Conservation (phyloP, 1,140 invertebrate species). For the Achroia grisella region DNA sequence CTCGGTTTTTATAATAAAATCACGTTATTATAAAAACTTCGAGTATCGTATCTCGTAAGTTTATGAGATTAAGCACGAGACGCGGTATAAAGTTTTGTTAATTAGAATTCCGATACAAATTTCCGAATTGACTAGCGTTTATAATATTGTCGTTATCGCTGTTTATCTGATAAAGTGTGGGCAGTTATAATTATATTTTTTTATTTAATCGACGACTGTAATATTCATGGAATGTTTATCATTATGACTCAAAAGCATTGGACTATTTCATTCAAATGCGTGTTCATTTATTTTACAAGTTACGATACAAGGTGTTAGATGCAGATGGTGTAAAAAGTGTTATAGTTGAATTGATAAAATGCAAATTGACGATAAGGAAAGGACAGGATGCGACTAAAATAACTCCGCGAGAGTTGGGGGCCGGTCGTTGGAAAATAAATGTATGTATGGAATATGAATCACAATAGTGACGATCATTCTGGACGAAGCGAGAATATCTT, state of each 20-base stretch:
- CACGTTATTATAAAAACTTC: conserved; percentile 55
- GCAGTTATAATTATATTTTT: conserved; percentile 4
- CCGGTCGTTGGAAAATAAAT: too few species aligned
- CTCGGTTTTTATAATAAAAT: conserved; percentile 67
- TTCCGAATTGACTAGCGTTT: conserved; percentile 7
- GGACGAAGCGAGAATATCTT: too few species aligned
- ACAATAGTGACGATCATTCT: too few species aligned
- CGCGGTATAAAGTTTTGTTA: conserved; percentile 19
- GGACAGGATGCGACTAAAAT: background rate
- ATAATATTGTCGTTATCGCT: conserved; percentile 5
- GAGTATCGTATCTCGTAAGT: conserved; percentile 28
- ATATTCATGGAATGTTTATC: background rate
- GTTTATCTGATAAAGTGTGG: conserved; percentile 7
- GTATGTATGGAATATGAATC: too few species aligned
- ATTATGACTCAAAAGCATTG: too few species aligned
- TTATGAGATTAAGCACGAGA: conserved; percentile 39
- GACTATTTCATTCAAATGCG: background rate
- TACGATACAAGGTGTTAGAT: background rate
- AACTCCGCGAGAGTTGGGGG: background rate
- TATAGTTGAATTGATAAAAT: conserved; percentile 2
- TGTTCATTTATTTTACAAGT: background rate
- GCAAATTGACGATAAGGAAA: conserved; percentile 1
- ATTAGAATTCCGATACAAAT: conserved; percentile 27
- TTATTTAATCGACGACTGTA: conserved; percentile 8
- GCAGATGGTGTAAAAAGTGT: background rate